These are phyloP conservation scores for Oophaga pumilio DNA, from an alignment of 2,113 vertebrate genomes.

Conservation along the genomic window DNA sequence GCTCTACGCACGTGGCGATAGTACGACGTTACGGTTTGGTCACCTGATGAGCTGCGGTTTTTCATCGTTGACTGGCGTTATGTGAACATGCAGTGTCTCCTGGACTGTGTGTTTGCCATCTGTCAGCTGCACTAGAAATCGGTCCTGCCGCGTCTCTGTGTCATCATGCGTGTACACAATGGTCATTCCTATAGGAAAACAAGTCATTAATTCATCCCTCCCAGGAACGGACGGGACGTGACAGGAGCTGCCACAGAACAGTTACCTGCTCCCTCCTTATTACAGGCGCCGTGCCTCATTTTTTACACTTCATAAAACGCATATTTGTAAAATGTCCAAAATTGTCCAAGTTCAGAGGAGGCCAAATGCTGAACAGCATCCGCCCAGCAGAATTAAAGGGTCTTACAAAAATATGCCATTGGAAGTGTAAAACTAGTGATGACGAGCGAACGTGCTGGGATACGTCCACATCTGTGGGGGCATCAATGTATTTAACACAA, in stretches of 20 bases:
- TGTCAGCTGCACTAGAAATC: slow-evolving; percentile 80
- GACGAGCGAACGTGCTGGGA: too few relatives aligned
- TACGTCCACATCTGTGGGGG: too few relatives aligned
- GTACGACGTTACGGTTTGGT: slow-evolving; percentile 4
- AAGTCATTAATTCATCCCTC: not conserved
- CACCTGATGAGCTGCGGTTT: slow-evolving; percentile 75
- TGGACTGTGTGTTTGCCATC: slow-evolving; percentile 84
- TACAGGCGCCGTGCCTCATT: not conserved
- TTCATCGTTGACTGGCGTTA: slow-evolving; percentile 86
- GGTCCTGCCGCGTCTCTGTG: slow-evolving; percentile 85
- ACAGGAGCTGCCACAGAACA: not conserved
- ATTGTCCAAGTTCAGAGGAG: too few relatives aligned
- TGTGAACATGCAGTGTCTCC: slow-evolving; percentile 77
- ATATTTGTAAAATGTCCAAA: too few relatives aligned
- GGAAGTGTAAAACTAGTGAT: too few relatives aligned
- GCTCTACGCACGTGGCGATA: not conserved
- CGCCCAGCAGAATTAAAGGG: too few relatives aligned
- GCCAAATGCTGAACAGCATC: too few relatives aligned
- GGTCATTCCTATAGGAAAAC: slow-evolving; percentile 75
- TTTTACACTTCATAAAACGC: too few relatives aligned
- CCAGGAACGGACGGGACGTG: not conserved
- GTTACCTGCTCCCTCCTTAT: not conserved
- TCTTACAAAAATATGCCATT: too few relatives aligned
- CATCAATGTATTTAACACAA: too few relatives aligned
- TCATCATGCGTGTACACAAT: slow-evolving; percentile 84